These are phyloP conservation scores for Pithys albifrons DNA, from an alignment of 2,113 vertebrate genomes.

Conservation along the genomic window DNA sequence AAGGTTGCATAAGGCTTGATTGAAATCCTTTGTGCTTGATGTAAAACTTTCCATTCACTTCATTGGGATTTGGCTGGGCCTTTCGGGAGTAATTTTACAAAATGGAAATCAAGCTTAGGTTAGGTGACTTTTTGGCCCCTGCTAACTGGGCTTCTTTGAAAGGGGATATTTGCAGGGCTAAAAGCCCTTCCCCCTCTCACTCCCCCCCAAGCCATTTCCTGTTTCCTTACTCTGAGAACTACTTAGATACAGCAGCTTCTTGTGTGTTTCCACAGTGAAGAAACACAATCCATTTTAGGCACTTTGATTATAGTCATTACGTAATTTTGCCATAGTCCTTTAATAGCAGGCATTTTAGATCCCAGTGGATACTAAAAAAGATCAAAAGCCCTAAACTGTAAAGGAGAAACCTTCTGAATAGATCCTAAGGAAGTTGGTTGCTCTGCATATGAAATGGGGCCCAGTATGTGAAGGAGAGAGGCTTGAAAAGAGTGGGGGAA, in stretches of 20 bases:
- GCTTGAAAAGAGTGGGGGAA: background rate
- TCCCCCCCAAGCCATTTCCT: conserved; percentile 52
- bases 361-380: conserved; percentile 36
- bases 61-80: conserved; percentile 25
- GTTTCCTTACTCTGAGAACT: conserved; percentile 45
- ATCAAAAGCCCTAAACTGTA: conserved; percentile 14
- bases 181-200: background rate
- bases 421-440: background rate
- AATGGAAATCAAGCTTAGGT: conserved; percentile 59
- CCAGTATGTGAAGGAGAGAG: background rate
- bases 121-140: conserved; percentile 62
- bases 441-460: background rate
- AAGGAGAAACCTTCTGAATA: background rate
- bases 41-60: conserved; percentile 57
- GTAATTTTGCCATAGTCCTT: conserved; percentile 25
- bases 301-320: conserved; percentile 62
- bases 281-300: conserved; percentile 60
- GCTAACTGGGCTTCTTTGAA: conserved; percentile 57
- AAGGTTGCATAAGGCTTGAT: conserved; percentile 33
- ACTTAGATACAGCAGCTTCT: conserved; percentile 59
- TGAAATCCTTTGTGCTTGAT: conserved; percentile 52
- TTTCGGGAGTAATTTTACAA: conserved; percentile 58
- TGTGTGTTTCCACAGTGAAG: conserved; percentile 58
- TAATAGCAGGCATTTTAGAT: conserved; percentile 58
- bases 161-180: conserved; percentile 53